Evolutionary conservation across 2,888 invertebrate species (phyloP), one percentile per base, ranked within the genome.

Genomic region (Cetonia aurata): DNA sequence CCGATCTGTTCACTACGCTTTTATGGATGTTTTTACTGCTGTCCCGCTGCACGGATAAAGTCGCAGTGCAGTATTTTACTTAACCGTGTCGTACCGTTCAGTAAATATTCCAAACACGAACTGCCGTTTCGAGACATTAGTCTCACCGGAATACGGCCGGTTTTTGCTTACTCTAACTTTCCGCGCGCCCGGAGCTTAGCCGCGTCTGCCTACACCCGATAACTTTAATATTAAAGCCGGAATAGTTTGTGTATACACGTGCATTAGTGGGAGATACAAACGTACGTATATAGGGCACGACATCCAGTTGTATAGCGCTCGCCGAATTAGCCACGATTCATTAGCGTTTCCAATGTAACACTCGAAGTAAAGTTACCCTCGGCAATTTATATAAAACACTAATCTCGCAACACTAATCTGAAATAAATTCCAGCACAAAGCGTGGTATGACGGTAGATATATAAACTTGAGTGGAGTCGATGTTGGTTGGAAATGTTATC

Each of bases 81-180:
- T 62, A 55, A 42, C 19, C 25, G 69, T 69, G 37, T 66, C 71
- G 44, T 53, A 41, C 33, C 44, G 31, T 41, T 56, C 55, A 68
- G 71, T 71, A 71, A 71, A 71, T 71, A 71, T 71, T 71, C 71
- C 31, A 42, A 57, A 55, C 71, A 55, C 68, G 71, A 48, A 69
- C 55, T 55, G 50, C 46, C 71, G 56, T 71, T 71, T 55, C 68
- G 65, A 65, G 31, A 65, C 68, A 71, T 71, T 71, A 71, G 62
- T 69, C 71, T 71, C 71, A 56, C 31, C 57, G 62, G 71, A 57
- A 62, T 68, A 68, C n/a, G 48, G 33, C 10, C 19, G 50, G 57
- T 71, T 71, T 71, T 71, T 62, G 62, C 62, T 48, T 17, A 62
- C 48, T 25, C 62, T 62, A 62, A 62, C 62, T 62, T 62, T 60